Evolutionary conservation across 2,113 vertebrate genomes (phyloP).

Genomic region (Eidolon helvum): DNA sequence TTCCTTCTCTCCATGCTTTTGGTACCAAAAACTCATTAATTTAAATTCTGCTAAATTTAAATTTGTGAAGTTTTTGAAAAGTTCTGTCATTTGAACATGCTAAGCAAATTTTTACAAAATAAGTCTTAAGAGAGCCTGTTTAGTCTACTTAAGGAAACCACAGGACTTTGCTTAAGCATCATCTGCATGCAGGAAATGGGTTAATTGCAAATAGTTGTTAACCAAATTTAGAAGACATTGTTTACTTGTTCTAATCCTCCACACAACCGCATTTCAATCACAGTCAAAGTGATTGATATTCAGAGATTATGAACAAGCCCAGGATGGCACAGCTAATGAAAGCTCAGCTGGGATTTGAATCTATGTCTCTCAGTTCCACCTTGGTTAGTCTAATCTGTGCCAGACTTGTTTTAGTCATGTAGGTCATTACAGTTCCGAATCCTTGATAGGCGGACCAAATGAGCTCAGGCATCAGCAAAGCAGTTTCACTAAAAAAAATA

Average conservation of each 20-base stretch:
- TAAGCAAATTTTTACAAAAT: conserved; percentile 1
- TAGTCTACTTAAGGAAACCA: neutral
- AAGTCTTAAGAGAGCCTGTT: neutral
- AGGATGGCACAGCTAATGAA: neutral
- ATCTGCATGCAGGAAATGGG: neutral
- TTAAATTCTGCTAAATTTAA: conserved; percentile 12
- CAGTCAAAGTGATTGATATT: neutral
- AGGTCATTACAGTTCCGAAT: neutral
- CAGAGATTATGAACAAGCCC: neutral
- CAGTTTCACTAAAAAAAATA: neutral
- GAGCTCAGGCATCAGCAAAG: neutral
- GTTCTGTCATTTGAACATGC: neutral
- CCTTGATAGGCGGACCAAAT: neutral
- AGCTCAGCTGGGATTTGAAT: neutral
- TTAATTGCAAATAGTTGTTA: neutral
- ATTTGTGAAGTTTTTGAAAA: neutral
- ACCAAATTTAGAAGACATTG: neutral
- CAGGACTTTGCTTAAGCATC: neutral
- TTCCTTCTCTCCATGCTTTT: neutral
- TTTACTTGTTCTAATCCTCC: neutral
- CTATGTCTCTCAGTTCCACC: neutral
- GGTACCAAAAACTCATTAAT: neutral
- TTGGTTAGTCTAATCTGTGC: neutral
- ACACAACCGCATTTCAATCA: neutral
- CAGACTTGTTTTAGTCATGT: neutral